Evolutionary conservation across 1,140 invertebrate species (phyloP), one percentile per base, ranked within the genome.

Genomic region (Matsumurasca onukii): DNA sequence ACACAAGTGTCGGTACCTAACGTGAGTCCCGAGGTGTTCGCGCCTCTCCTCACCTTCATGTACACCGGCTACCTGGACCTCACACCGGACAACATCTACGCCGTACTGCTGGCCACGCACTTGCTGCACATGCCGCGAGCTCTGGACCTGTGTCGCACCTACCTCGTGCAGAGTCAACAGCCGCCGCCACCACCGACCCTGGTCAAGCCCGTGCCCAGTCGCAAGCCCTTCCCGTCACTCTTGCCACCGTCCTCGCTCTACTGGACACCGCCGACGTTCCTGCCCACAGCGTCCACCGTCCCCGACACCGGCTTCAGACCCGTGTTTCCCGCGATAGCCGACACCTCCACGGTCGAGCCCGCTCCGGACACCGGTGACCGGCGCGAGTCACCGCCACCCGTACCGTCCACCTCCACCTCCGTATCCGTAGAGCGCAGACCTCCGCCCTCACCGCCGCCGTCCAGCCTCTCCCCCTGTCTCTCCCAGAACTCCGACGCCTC

Each of bases 121-220:
- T 80, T 90, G 48, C 77, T 91, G 22, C 89, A 91, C 74, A 91
- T 91, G 88, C 89, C 89, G 0, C 79, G 87, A 1, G 89, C 89
- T 0, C 71, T 91, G 48, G 88, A 89, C 59, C 82, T 91, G 67
- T 91, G 89, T 76, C 77, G 84, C 2, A 77, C 80, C 0, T 84
- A 82, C 31, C 73, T 86, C 0, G 64, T 84, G 2, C 74, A 75
- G 51, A 72, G 76, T 24, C 71, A 73, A 59, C 22, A 62, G 34
- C 20, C 31, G 12, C 59, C 59, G 45, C 49, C n/a, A 17, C 68
- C 74, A 25, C 72, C 74, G 45, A 76, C 70, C 29, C 72, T 81
- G 20, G 76, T 83, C 27, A 82, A 82, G 73, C 82, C 82, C 1
- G 81, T 82, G 24, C 77, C 81, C 1, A 81, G 79, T 66, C 73